Conservation (phyloP, 2,888 invertebrate species). For the Rhorus exstirpatorius region DNA sequence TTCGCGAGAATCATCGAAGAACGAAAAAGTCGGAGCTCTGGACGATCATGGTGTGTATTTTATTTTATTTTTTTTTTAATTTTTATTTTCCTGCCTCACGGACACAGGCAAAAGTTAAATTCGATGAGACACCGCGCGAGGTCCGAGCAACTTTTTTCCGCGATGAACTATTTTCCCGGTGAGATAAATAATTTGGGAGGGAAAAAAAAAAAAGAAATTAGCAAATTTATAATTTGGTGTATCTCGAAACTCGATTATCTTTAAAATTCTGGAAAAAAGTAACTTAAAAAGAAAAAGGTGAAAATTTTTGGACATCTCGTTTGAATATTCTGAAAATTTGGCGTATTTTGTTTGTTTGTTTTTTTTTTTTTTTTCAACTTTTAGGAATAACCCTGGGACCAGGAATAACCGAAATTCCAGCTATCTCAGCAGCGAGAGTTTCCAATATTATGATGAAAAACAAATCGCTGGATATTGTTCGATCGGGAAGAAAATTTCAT, state of each 20-base stretch:
- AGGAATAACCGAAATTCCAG: conserved; percentile 45
- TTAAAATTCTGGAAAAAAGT: too few relatives aligned
- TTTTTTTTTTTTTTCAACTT: conserved; percentile 1
- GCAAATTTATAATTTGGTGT: too few relatives aligned
- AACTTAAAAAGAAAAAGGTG: too few relatives aligned
- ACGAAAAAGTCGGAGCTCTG: conserved; percentile 42
- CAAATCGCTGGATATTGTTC: not conserved
- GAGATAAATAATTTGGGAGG: not conserved
- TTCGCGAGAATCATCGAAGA: not conserved
- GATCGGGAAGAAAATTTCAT: not conserved
- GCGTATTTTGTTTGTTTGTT: too few relatives aligned
- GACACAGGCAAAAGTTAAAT: not conserved
- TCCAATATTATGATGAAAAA: not conserved
- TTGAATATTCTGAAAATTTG: too few relatives aligned
- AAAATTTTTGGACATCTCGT: too few relatives aligned
- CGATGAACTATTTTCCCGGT: too few relatives aligned
- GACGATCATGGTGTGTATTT: conserved; percentile 35
- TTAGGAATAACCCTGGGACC: conserved; percentile 55
- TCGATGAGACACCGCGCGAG: not conserved
- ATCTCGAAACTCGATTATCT: too few relatives aligned
- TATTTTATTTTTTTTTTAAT: not conserved
- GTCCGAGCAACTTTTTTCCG: too few relatives aligned
- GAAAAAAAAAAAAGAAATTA: not conserved
- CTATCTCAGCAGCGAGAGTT: conserved; percentile 10
- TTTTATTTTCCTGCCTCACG: not conserved